Percentiles rank a stretch among this genome's conserved stretches.
phyloP scores from a whole-genome alignment of 2,113 vertebrate genomes.

The Pagrus major region DNA sequence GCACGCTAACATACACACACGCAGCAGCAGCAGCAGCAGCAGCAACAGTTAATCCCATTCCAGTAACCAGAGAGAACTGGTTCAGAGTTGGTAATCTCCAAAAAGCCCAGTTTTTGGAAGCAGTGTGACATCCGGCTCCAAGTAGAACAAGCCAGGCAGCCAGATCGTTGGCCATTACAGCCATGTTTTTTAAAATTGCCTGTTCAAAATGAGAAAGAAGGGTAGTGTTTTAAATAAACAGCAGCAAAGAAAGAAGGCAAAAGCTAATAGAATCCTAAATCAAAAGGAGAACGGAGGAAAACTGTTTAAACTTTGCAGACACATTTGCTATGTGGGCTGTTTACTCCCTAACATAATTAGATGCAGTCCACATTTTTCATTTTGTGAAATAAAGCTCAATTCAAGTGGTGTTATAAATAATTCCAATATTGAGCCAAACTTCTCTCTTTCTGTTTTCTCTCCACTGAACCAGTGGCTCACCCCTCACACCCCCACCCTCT shows the following conservation, averaged over 20 bases:
- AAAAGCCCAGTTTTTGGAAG: slow-evolving; percentile 82
- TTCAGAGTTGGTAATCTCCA: slow-evolving; percentile 82
- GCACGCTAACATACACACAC: slow-evolving; percentile 7
- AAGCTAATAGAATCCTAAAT: not conserved
- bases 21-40: too few species aligned
- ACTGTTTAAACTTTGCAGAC: not conserved
- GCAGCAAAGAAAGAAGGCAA: not conserved
- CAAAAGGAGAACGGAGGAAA: too few species aligned
- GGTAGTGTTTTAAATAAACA: slow-evolving; percentile 6
- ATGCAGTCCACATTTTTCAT: not conserved
- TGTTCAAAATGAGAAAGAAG: not conserved
- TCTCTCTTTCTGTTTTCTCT: slow-evolving; percentile 16
- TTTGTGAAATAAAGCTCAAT: not conserved
- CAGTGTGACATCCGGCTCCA: slow-evolving; percentile 73
- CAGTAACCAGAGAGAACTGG: slow-evolving; percentile 84
- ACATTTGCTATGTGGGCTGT: not conserved
- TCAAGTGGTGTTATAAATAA: not conserved
- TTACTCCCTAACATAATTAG: not conserved
- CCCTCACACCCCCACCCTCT: slow-evolving; percentile 3
- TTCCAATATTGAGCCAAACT: not conserved
- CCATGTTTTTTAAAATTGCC: slow-evolving; percentile 21
- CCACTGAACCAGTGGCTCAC: slow-evolving; percentile 3
- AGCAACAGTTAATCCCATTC: slow-evolving; percentile 81
- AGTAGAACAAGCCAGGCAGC: slow-evolving; percentile 58
- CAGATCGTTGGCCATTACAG: slow-evolving; percentile 31